A percentile compares a stretch with the other conserved stretches of the same genome.
Evolutionary conservation across 2,797 vertebrate genomes (phyloP).

Genomic region (Danionella dracula): DNA sequence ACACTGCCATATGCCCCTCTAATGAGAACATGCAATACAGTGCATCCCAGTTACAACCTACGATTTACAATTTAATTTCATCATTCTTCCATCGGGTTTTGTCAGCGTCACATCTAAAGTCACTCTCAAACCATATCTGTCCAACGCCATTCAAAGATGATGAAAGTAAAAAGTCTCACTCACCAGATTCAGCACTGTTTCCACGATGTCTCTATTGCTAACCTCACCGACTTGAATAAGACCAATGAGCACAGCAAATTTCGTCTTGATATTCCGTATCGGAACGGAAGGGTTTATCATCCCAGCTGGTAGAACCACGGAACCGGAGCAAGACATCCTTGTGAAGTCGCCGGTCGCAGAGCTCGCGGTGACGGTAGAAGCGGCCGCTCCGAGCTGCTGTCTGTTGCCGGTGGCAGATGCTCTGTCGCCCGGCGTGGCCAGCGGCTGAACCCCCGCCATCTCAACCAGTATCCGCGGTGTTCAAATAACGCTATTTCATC

Average conservation of each 20-base stretch:
- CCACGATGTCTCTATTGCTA: constrained; percentile 87
- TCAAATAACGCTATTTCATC: constrained; percentile 51
- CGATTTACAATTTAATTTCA: background rate
- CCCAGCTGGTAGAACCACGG: constrained; percentile 62
- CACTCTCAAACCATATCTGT: too few species aligned
- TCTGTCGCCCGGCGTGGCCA: constrained; percentile 59
- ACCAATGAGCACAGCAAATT: constrained; percentile 88
- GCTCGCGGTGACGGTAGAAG: constrained; percentile 45
- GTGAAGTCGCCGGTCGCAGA: constrained; percentile 51
- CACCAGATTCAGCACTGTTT: constrained; percentile 93
- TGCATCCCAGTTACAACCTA: background rate
- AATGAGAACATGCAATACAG: background rate
- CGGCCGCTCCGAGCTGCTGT: constrained; percentile 45
- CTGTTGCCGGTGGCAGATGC: constrained; percentile 56
- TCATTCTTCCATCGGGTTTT: background rate
- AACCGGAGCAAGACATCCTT: constrained; percentile 59
- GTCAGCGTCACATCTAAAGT: background rate
- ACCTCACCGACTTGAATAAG: constrained; percentile 92
- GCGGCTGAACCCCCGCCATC: constrained; percentile 65
- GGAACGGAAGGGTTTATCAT: constrained; percentile 78
- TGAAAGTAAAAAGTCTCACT: too few species aligned
- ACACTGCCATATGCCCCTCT: background rate
- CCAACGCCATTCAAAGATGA: background rate
- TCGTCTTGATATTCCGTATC: constrained; percentile 91
- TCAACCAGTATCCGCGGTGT: constrained; percentile 49